Evolutionary conservation across 2,797 vertebrate species (phyloP), one percentile per base, ranked within the genome.

Genomic region (Sebastes taczanowskii): DNA sequence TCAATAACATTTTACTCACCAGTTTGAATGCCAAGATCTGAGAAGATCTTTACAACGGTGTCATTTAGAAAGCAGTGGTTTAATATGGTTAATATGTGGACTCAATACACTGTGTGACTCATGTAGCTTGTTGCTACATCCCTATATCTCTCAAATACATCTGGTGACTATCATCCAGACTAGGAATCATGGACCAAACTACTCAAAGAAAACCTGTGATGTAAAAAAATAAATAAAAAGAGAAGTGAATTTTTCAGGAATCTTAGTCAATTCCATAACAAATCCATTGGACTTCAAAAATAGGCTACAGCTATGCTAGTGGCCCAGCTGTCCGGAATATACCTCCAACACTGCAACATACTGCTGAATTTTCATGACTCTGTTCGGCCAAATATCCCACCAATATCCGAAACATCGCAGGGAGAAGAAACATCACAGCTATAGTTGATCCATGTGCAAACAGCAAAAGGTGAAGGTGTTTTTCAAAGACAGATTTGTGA

Each of bases 401-500:
- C 16, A 49, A 11, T 23, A 20, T 56, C 25, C 63, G 2, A 32
- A 29, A 46, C 11, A 30, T 7, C 7, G 18, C 18, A 74, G 29
- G 18, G 53, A 78, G 25, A 63, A 59, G 32, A 29, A 80, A 65
- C 25, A 46, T 11, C 38, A 5, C 11, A 62, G 29, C 18, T 59
- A 11, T 3, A 11, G 42, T 35, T 71, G 58, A 70, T 72, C 20
- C 3, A 34, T 58, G 52, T 52, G 59, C 52, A 55, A 81, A 74
- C 64, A 77, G 71, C 8, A 68, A 69, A 16, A 82, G 16, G 38
- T 27, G 5, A 22, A 63, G 71, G 59, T 73, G 53, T 71, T 85
- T 72, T 78, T 76, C 59, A 63, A 56, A 38, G 46, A 63, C 68
- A 63, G 71, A 75, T 71, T 77, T 75, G 32, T 70, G 35, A 81